Base-by-base conservation (phyloP, 2,113 vertebrate species). In the Onychostoma macrolepis region DNA sequence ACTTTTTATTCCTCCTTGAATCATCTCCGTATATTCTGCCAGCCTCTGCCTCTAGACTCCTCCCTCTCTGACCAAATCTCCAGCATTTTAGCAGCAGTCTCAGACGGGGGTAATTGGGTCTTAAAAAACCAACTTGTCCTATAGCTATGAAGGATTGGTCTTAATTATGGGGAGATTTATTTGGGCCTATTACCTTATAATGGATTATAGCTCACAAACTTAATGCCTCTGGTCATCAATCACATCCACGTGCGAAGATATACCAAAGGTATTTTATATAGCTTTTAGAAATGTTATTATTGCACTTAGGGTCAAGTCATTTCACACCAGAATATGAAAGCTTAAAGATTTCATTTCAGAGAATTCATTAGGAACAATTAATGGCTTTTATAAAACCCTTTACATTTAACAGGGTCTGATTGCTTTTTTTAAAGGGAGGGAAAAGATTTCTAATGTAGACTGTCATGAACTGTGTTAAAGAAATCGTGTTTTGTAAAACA, bases 101-200 rank as follows among this genome's bases (percentile, higher is more conserved):
- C 91, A 92, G 85, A 80, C 89, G 91, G 91, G 91, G 91, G 92
- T 96, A 95, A 96, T 96, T 95, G 93, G 93, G 93, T 94, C 94
- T 95, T 95, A 95, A 96, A 95, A 94, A 94, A 86, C 91, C 85
- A 92, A 92, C 92, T 94, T 95, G 93, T 94, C 94, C 91, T 92
- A 80, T 65, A 91, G 92, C 94, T 94, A 94, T 95, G 94, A 95
- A 94, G 90, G 94, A 95, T 95, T 94, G 91, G 94, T 94, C 93
- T 95, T 93, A 94, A 95, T 95, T 95, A 94, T 92, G 90, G 85
- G 28, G 88, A 94, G 94, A 95, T 95, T 95, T 95, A 96, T 95
- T 93, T 91, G 88, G 81, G 91, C 91, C 93, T 93, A 94, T 95
- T 95, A 94, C 91, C 89, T 91, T 84, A 92, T 95, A 94, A 95